Evolutionary conservation across 2,888 invertebrate species (phyloP), one percentile per base, ranked within the genome.

Genomic region (Cosmia trapezina): DNA sequence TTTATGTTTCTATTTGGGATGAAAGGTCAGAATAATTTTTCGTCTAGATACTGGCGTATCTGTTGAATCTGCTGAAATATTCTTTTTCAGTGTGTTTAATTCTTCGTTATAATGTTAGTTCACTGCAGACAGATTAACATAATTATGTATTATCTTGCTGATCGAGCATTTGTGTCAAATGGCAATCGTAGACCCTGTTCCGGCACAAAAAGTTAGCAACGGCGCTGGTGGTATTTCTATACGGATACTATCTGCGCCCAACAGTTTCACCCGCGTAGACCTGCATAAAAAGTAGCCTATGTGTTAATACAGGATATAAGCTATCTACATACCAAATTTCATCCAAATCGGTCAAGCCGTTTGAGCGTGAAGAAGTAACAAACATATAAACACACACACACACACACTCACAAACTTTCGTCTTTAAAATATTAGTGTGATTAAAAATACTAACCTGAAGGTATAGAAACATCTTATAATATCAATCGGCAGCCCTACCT

Each of bases 401-500:
- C n/a, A n/a, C n/a, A n/a, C n/a, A n/a, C n/a, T n/a, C n/a, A n/a
- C n/a, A n/a, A n/a, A n/a, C n/a, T n/a, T n/a, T n/a, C n/a, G n/a
- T n/a, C n/a, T n/a, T n/a, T n/a, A n/a, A n/a, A n/a, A n/a, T n/a
- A n/a, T n/a, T n/a, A n/a, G n/a, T n/a, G n/a, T n/a, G n/a, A n/a
- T 53, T 17, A 53, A 51, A 17, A 61, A 47, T 11, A 62, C 9
- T 5, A 17, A 43, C 11, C 14, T 61, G 4, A 11, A 49, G 33
- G 8, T 33, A 14, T 14, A 49, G 7, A n/a, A 43, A 47, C 19
- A 33, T 19, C 9, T 45, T 59, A 45, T 22, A 57, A 45, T 59
- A 47, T 22, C 0, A 74, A 22, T 47, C 17, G 53, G 19, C 56
- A 74, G 56, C 84, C 87, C 73, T 75, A 81, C 74, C 65, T 82